Percentiles rank a stretch among this genome's conserved stretches.
phyloP scores from a whole-genome alignment of 2,113 vertebrate species.

The Athene cunicularia region DNA sequence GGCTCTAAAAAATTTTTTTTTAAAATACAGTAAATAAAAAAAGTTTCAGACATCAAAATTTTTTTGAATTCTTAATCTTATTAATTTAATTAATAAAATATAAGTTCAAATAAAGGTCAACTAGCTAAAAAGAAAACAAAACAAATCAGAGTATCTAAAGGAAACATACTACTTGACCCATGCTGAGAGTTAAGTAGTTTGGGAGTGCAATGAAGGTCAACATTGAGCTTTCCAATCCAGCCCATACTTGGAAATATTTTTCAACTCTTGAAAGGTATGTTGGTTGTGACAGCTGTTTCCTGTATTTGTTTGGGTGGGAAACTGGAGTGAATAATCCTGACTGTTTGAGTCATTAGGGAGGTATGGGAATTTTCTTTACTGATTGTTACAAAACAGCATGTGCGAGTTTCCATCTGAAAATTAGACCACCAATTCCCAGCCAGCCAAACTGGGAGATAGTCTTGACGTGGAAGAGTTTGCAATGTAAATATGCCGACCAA shows the following conservation, averaged over 20 bases:
- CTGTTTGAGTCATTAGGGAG: not conserved
- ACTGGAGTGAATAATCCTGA: not conserved
- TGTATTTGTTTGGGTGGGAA: constrained; percentile 8
- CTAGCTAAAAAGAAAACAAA: not conserved
- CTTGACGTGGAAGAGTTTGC: not conserved
- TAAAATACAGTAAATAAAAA: not conserved
- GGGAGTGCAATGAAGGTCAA: not conserved
- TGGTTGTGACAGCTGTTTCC: constrained; percentile 40
- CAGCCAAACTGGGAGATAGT: not conserved
- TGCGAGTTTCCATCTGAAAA: not conserved
- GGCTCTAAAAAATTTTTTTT: not conserved
- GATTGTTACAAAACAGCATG: not conserved
- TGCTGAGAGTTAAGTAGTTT: not conserved
- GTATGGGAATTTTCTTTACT: not conserved
- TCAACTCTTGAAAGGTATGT: not conserved
- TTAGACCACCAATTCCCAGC: not conserved
- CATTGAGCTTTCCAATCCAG: not conserved
- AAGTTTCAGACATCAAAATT: not conserved
- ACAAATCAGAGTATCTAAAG: not conserved
- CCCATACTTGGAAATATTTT: not conserved
- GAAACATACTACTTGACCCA: not conserved
- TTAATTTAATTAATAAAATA: not conserved
- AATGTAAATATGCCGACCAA: not conserved
- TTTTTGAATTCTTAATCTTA: not conserved
- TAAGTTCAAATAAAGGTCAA: not conserved